phyloP scores from a whole-genome alignment of 2,888 invertebrate genomes.

The Callinectes sapidus region DNA sequence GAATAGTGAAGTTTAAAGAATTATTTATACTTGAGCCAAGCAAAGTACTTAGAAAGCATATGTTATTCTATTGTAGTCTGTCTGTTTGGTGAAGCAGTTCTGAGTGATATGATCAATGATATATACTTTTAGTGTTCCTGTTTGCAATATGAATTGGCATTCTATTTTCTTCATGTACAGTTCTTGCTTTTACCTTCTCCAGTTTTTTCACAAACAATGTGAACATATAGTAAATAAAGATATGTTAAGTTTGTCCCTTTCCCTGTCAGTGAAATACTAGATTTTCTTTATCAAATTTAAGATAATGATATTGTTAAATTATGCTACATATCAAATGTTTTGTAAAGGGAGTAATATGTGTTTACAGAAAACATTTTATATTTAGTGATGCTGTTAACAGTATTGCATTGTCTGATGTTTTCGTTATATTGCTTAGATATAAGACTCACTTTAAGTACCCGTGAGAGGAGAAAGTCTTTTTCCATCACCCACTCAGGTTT shows the following conservation, averaged over 20 bases:
- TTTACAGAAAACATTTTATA: not conserved
- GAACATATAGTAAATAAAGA: not conserved
- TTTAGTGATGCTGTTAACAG: not conserved
- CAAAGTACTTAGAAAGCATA: not conserved
- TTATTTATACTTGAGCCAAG: not conserved
- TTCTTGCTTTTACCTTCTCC: not conserved
- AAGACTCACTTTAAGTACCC: not conserved
- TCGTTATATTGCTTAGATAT: not conserved
- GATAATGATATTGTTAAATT: not conserved
- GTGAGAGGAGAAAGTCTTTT: not conserved
- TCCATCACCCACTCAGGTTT: not conserved
- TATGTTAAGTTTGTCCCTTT: constrained; percentile 37
- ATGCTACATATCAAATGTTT: not conserved
- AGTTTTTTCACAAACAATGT: not conserved
- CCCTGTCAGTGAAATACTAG: not conserved
- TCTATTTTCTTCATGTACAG: not conserved
- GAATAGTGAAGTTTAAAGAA: not conserved
- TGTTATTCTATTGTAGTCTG: not conserved
- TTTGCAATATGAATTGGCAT: not conserved
- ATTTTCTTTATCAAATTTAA: not conserved
- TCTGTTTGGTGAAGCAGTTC: not conserved
- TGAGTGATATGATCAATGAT: not conserved
- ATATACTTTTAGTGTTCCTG: not conserved
- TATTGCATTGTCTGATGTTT: not conserved
- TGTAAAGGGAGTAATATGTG: too few species aligned